A percentile compares a stretch with the other conserved stretches of the same genome.
Conservation (phyloP, 2,888 invertebrate species). For the Rhodophaea formosa region DNA sequence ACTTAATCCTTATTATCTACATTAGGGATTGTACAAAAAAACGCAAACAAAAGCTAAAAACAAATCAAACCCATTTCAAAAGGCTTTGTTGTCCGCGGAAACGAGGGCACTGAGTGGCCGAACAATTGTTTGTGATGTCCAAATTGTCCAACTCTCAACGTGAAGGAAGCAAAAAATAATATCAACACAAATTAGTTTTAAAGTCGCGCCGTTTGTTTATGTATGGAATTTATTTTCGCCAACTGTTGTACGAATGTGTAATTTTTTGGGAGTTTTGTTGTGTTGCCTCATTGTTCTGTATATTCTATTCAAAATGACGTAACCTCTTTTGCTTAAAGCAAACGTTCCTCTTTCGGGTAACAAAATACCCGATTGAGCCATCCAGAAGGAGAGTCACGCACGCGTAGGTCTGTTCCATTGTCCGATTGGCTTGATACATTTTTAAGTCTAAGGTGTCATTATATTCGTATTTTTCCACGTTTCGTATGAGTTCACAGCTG, state of each 20-base stretch:
- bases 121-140: slow-evolving; percentile 25
- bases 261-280: too few relatives aligned
- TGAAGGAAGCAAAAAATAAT: slow-evolving; percentile 5
- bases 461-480: too few relatives aligned
- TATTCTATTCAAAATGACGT: too few relatives aligned
- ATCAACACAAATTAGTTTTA: slow-evolving; percentile 15
- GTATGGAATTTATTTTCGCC: slow-evolving; percentile 7
- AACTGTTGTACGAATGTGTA: slow-evolving; percentile 9
- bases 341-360: too few relatives aligned
- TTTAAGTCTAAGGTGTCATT: too few relatives aligned
- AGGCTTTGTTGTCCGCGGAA: slow-evolving; percentile 24
- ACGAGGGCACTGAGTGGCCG: slow-evolving; percentile 24
- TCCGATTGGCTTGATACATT: too few relatives aligned
- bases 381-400: too few relatives aligned
- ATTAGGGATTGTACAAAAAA: slow-evolving; percentile 20
- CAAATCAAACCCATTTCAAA: slow-evolving; percentile 31
- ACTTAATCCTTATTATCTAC: background rate
- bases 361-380: too few relatives aligned
- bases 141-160: slow-evolving; percentile 6
- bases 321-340: too few relatives aligned
- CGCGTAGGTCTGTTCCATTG: too few relatives aligned
- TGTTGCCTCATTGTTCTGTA: too few relatives aligned
- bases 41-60: slow-evolving; percentile 20
- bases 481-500: too few relatives aligned
- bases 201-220: slow-evolving; percentile 2